Evolutionary conservation across 2,797 vertebrate genomes (phyloP).

Genomic region (Rhodeus uyekii): DNA sequence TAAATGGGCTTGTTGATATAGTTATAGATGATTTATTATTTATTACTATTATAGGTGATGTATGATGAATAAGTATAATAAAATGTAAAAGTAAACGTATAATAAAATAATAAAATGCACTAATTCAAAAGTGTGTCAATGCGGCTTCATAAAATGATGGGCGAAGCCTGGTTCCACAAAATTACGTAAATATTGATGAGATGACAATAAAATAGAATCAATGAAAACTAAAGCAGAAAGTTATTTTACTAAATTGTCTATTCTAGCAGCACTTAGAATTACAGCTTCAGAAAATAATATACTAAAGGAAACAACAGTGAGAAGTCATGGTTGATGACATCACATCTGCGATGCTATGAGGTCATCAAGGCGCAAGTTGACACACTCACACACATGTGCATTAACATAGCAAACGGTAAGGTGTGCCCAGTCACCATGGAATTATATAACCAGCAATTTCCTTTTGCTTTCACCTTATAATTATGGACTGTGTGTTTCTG

Average conservation of each 20-base stretch:
- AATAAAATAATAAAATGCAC: no score
- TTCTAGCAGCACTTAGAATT: constrained; percentile 6
- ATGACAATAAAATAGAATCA: constrained; percentile 3
- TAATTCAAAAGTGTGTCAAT: not conserved
- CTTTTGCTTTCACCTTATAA: constrained; percentile 42
- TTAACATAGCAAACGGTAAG: constrained; percentile 12
- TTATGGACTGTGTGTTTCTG: constrained; percentile 54
- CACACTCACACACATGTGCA: not conserved
- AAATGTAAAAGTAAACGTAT: no score
- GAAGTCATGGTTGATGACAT: not conserved
- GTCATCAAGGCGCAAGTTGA: not conserved
- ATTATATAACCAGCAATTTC: constrained; percentile 44
- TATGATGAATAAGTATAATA: no score
- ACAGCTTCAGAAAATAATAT: not conserved
- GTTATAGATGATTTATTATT: no score
- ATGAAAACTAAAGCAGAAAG: not conserved
- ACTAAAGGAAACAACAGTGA: not conserved
- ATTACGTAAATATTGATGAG: constrained; percentile 9
- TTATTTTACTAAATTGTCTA: not conserved
- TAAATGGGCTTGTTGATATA: no score
- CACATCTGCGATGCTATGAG: not conserved
- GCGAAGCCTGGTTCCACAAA: not conserved
- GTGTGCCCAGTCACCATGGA: constrained; percentile 11
- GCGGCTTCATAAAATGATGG: not conserved
- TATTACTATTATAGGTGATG: no score